A percentile compares a stretch with the other conserved stretches of the same genome.
Conservation (phyloP, 2,797 vertebrate genomes). For the Pangasius mekongensis region DNA sequence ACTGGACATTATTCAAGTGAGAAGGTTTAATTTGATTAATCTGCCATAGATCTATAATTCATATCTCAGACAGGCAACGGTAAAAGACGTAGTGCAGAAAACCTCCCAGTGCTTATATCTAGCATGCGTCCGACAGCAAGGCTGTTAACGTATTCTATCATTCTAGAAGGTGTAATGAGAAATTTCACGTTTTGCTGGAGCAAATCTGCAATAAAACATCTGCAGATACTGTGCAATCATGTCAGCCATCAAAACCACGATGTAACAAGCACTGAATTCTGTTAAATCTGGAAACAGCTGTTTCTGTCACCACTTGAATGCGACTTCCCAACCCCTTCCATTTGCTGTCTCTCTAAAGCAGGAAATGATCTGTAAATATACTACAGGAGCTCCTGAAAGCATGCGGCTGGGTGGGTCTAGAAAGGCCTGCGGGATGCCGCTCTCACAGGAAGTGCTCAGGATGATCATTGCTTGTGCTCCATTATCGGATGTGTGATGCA, state of each 20-base stretch:
- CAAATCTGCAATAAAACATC: background rate
- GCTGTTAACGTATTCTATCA: no score
- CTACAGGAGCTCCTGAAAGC: conserved; percentile 42
- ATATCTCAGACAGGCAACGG: background rate
- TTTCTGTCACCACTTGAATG: background rate
- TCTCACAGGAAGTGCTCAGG: conserved; percentile 49
- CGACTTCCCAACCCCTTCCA: conserved; percentile 10
- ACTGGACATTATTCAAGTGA: background rate
- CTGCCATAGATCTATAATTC: conserved; percentile 16
- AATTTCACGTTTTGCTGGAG: background rate
- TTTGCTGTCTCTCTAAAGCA: conserved; percentile 36
- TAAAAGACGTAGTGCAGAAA: background rate
- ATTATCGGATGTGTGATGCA: conserved; percentile 36
- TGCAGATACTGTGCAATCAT: background rate
- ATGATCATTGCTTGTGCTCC: conserved; percentile 26
- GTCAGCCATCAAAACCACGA: background rate
- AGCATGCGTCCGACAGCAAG: background rate
- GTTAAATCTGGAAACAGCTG: conserved; percentile 1
- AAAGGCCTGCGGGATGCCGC: conserved; percentile 32
- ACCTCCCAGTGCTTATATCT: background rate
- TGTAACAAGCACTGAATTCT: background rate
- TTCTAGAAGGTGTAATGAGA: background rate
- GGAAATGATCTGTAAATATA: conserved; percentile 44
- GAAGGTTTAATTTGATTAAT: conserved; percentile 2
- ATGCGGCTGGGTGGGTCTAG: conserved; percentile 14